Evolutionary conservation across 1,140 invertebrate species (phyloP).

Genomic region (Pantala flavescens): DNA sequence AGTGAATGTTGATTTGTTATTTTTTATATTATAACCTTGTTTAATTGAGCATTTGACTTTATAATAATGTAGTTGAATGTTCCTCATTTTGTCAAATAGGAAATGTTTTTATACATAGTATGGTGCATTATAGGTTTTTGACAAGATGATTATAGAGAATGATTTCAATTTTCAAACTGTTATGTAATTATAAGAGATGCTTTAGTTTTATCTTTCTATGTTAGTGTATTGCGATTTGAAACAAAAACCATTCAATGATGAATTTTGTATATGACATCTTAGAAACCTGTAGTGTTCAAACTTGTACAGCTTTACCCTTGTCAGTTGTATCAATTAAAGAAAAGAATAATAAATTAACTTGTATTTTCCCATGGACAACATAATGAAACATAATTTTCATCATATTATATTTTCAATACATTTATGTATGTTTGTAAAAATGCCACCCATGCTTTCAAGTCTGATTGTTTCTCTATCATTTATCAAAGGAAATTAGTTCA

Average conservation of each 20-base stretch:
- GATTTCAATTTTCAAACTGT: not conserved
- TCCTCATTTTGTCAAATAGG: not conserved
- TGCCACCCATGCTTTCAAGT: no score
- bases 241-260: not conserved
- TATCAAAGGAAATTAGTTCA: no score
- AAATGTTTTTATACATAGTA: slow-evolving; percentile 9
- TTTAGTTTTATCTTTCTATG: not conserved
- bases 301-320: slow-evolving; percentile 8
- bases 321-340: slow-evolving; percentile 1
- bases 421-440: no score
- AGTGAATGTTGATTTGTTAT: not conserved
- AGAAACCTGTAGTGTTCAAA: slow-evolving; percentile 9
- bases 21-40: slow-evolving; percentile 4
- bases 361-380: not conserved
- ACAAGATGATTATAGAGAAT: not conserved
- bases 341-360: slow-evolving; percentile 6
- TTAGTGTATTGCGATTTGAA: not conserved
- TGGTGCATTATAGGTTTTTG: not conserved
- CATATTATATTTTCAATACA: no score
- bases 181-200: not conserved
- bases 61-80: not conserved
- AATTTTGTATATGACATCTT: not conserved
- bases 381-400: no score
- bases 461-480: no score
- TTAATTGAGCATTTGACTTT: not conserved